Percentiles rank a stretch among this genome's conserved stretches.
Conservation (phyloP, 2,797 vertebrate species). For the Cercopithecus neglectus region DNA sequence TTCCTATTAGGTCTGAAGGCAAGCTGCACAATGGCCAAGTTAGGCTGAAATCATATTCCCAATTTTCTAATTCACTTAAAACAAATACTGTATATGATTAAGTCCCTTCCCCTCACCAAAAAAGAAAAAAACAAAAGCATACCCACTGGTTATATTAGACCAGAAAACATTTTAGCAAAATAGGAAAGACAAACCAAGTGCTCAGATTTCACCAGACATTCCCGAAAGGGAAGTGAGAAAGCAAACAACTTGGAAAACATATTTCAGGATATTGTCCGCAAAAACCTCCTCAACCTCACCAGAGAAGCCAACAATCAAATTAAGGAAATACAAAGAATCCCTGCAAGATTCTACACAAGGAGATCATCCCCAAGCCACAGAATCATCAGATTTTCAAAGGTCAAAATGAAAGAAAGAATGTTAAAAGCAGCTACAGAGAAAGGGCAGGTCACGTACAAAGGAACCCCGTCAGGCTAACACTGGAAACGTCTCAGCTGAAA, state of each 20-base stretch:
- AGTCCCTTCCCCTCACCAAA: background rate
- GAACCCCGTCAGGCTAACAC: background rate
- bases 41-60: slow-evolving; percentile 2
- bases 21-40: background rate
- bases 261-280: background rate
- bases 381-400: background rate
- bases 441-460: background rate
- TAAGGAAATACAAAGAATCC: background rate
- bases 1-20: background rate
- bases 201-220: background rate
- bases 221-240: background rate
- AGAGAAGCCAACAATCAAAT: background rate
- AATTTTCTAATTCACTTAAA: slow-evolving; percentile 26
- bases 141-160: background rate
- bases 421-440: background rate
- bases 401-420: background rate
- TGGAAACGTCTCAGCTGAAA: background rate
- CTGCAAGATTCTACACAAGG: background rate
- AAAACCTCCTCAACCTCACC: background rate
- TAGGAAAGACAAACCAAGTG: background rate
- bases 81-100: background rate
- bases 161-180: background rate
- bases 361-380: background rate
- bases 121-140: slow-evolving; percentile 5
- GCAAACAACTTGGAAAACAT: background rate